Base-by-base conservation (phyloP, 2,113 vertebrate species). In the Indicator maculatus region DNA sequence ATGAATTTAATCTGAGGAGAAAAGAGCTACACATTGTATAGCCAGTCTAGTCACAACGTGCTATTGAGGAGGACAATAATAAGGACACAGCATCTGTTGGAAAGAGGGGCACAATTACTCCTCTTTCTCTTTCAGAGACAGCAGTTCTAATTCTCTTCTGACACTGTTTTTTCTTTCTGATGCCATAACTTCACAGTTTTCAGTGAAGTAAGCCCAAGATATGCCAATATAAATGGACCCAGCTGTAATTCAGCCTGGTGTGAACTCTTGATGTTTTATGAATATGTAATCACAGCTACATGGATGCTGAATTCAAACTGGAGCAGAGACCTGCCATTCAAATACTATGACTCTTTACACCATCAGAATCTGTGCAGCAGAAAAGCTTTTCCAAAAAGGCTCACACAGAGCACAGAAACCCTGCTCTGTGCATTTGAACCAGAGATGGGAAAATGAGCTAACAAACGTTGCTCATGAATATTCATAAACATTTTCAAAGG, bases 401-500 rank as follows among this genome's bases (percentile, higher is more conserved):
- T 96, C 26, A 75, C 1, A 14, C 16, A 47, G 55, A 88, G 38
- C 20, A 76, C 77, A 78, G 56, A 94, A 89, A 78, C 39, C 11
- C 50, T 81, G 31, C 52, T 89, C 81, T 88, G 38, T 75, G 65
- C 44, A 27, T 70, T 79, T 1, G 2, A 90, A 79, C 18, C 33
- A 78, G 76, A 76, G 77, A 58, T 91, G 82, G 86, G 90, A 93
- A 97, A 96, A 95, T 81, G 78, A 89, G 47, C 75, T 91, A 86
- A 91, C 72, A 94, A 96, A 88, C 83, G 91, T 52, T 93, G 39
- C 71, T 88, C 72, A 95, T 97, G 95, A 96, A 96, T 97, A 96
- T 96, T 95, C 91, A 96, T 86, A 56, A 24, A 52, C 17, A 18
- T 89, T 93, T 95, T 93, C 83, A 95, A 96, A 93, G 85, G 77